These are phyloP conservation scores for Apamea anceps DNA, from an alignment of 2,888 invertebrate genomes.

Conservation along the genomic window DNA sequence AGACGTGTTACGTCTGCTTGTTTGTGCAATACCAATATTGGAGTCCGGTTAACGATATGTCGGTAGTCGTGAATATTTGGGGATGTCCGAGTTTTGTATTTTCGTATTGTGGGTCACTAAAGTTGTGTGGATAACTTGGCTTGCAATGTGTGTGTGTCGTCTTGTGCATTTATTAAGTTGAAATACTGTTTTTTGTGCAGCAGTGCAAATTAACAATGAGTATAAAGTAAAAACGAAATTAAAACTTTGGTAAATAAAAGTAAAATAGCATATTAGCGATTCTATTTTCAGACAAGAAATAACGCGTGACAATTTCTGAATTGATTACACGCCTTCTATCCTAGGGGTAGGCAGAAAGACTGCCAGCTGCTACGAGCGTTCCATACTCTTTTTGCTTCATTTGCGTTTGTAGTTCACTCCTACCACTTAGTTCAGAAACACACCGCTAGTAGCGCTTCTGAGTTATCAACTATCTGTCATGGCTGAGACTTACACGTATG, in stretches of 20 bases:
- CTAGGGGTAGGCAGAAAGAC: background rate
- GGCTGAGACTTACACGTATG: too few relatives aligned
- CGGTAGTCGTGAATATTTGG: slow-evolving; percentile 8
- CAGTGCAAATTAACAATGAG: too few relatives aligned
- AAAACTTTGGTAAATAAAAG: too few relatives aligned
- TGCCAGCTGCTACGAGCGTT: background rate
- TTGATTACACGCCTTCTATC: background rate
- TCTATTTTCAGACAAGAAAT: too few relatives aligned
- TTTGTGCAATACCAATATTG: slow-evolving; percentile 40
- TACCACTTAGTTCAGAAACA: too few relatives aligned
- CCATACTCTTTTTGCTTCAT: too few relatives aligned
- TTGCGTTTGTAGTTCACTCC: too few relatives aligned
- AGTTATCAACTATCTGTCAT: too few relatives aligned
- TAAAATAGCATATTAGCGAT: too few relatives aligned
- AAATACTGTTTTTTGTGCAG: background rate
- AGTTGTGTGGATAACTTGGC: background rate
- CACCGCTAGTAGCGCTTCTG: too few relatives aligned
- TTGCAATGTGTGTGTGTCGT: background rate
- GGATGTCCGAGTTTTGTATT: slow-evolving; percentile 7
- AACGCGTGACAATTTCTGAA: background rate
- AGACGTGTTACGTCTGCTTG: slow-evolving; percentile 28
- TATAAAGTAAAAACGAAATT: too few relatives aligned
- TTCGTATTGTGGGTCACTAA: background rate
- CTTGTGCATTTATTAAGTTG: background rate
- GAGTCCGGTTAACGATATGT: slow-evolving; percentile 14